phyloP scores from a whole-genome alignment of 2,113 vertebrate species.

The Solea senegalensis region DNA sequence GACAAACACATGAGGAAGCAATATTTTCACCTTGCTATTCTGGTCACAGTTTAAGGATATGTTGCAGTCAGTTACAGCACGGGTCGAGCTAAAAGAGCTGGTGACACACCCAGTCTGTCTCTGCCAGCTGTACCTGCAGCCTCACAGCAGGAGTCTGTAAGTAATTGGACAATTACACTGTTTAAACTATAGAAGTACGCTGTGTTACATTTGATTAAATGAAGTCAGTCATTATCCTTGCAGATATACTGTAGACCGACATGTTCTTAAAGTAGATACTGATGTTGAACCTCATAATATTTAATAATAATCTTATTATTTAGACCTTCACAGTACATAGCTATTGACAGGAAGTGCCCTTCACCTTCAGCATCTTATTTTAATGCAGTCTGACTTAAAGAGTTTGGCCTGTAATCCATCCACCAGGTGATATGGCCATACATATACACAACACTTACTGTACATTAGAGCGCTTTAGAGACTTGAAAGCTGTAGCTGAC shows the following conservation, averaged over 20 bases:
- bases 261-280: background rate
- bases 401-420: constrained; percentile 13
- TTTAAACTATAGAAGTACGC: constrained; percentile 33
- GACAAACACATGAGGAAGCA: background rate
- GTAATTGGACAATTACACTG: constrained; percentile 46
- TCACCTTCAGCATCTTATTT: background rate
- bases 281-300: constrained; percentile 9
- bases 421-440: constrained; percentile 6
- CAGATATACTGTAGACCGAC: constrained; percentile 3
- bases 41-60: too few species aligned
- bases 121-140: too few species aligned
- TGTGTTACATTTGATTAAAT: constrained; percentile 35
- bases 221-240: constrained; percentile 13
- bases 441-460: background rate
- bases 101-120: too few species aligned
- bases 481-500: constrained; percentile 44
- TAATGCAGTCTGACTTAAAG: background rate
- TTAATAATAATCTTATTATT: background rate
- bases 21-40: too few species aligned
- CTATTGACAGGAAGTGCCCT: background rate
- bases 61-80: too few species aligned
- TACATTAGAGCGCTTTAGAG: constrained; percentile 37
- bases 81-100: too few species aligned
- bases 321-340: background rate
- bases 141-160: background rate